Evolutionary conservation across 2,888 invertebrate species (phyloP), one percentile per base, ranked within the genome.

Genomic region (Parnassius orleans): DNA sequence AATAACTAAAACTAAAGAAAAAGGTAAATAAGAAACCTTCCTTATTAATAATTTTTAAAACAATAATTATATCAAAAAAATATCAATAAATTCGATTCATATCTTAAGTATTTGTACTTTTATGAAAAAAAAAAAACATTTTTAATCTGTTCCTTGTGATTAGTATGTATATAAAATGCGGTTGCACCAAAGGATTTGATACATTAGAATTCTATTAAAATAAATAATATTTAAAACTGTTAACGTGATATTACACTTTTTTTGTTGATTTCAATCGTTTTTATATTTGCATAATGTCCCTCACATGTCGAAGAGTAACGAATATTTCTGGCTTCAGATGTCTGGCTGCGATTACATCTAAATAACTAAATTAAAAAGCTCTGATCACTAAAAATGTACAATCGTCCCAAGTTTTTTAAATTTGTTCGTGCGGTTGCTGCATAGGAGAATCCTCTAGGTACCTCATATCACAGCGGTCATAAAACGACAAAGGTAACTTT

Each of bases 131-230:
- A 53, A 15, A 43, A 54, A 12, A 44, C 10, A 42, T 7, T 33
- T 33, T 33, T 43, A 42, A 15, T 9, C 3, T 46, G 42, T 56
- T 48, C 15, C 15, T 43, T 42, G 53, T 48, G 1, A n/a, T 50
- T 52, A n/a, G 52, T 52, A 52, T 63, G 53, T 66, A 61, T 11
- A 60, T 63, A 63, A 66, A 46, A 64, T 72, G 74, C 73, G 61
- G 66, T 65, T 65, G 74, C 74, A 74, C 74, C 53, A 68, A 69
- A 56, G 87, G 88, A 87, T 87, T 89, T 89, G 87, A 87, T 78
- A 82, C 81, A 15, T 33, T 61, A 53, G 57, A 51, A 41, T 51
- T 46, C n/a, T 61, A 48, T 33, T 60, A 53, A 42, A 47, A 24
- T 47, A 61, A 50, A 44, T 9, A 19, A 55, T 19, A 53, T 33